Conservation (phyloP, 2,113 vertebrate species). For the Epinephelus lanceolatus region DNA sequence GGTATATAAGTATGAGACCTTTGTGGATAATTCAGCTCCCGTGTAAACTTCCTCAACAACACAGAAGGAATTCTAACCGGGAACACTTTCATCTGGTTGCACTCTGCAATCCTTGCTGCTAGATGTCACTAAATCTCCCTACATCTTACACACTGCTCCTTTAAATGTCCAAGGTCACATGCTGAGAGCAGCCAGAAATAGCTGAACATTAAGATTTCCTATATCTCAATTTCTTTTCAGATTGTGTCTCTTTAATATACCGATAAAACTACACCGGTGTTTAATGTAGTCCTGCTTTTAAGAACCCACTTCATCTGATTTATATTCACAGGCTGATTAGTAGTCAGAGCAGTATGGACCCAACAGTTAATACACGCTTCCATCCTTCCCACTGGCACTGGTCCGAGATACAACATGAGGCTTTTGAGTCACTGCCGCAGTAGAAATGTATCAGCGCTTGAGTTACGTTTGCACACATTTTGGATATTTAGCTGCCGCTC, state of each 20-base stretch:
- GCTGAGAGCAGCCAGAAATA: background rate
- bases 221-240: too few relatives aligned
- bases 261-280: background rate
- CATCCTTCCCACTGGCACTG: conserved; percentile 16
- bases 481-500: background rate
- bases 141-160: too few relatives aligned
- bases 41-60: too few relatives aligned
- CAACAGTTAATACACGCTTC: conserved; percentile 18
- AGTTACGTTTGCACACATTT: background rate
- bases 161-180: background rate
- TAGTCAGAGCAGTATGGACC: conserved; percentile 19
- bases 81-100: too few relatives aligned
- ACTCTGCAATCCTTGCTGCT: too few relatives aligned
- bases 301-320: conserved; percentile 20
- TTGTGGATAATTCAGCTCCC: too few relatives aligned
- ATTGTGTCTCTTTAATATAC: background rate
- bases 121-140: too few relatives aligned
- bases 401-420: background rate
- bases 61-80: too few relatives aligned
- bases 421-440: conserved; percentile 14
- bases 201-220: background rate
- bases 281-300: background rate
- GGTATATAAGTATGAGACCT: too few relatives aligned
- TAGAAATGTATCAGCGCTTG: background rate
- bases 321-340: conserved; percentile 25